A percentile compares a stretch with the other conserved stretches of the same genome.
phyloP scores from a whole-genome alignment of 2,888 invertebrate genomes.

The Scaptomyza reducta region DNA sequence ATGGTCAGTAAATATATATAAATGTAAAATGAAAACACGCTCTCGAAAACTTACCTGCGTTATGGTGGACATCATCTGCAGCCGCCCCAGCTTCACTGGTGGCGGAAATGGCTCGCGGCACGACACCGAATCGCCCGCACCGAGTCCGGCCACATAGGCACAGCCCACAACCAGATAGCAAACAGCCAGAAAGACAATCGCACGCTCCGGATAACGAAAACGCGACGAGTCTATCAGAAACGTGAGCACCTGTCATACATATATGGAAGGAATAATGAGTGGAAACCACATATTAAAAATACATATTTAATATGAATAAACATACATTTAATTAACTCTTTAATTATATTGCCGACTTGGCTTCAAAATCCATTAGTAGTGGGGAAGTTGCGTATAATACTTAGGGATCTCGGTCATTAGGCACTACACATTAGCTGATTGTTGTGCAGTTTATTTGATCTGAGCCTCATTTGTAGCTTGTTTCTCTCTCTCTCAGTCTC shows the following conservation, averaged over 20 bases:
- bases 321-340: constrained; percentile 69
- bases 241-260: constrained; percentile 88
- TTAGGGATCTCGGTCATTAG: constrained; percentile 59
- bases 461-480: constrained; percentile 59
- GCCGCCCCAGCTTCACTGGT: constrained; percentile 88
- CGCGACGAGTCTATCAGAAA: constrained; percentile 97
- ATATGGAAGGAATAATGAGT: constrained; percentile 31
- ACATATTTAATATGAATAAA: constrained; percentile 65
- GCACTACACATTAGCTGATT: constrained; percentile 76
- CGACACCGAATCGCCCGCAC: constrained; percentile 92
- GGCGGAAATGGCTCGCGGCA: constrained; percentile 92
- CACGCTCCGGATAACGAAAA: constrained; percentile 98
- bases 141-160: constrained; percentile 94
- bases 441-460: constrained; percentile 73
- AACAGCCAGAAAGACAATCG: constrained; percentile 97
- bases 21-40: constrained; percentile 25
- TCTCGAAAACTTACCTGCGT: constrained; percentile 89
- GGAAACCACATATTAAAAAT: constrained; percentile 27
- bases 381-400: background rate
- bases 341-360: constrained; percentile 45
- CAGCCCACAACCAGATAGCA: constrained; percentile 98
- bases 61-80: constrained; percentile 92
- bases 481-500: constrained; percentile 11
- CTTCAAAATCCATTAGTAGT: constrained; percentile 66
- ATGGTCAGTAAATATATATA: constrained; percentile 44